Percentiles rank a stretch among this genome's conserved stretches.
These are phyloP conservation scores for Tachina lurida DNA, from an alignment of 2,888 invertebrate species.

Conservation along the genomic window DNA sequence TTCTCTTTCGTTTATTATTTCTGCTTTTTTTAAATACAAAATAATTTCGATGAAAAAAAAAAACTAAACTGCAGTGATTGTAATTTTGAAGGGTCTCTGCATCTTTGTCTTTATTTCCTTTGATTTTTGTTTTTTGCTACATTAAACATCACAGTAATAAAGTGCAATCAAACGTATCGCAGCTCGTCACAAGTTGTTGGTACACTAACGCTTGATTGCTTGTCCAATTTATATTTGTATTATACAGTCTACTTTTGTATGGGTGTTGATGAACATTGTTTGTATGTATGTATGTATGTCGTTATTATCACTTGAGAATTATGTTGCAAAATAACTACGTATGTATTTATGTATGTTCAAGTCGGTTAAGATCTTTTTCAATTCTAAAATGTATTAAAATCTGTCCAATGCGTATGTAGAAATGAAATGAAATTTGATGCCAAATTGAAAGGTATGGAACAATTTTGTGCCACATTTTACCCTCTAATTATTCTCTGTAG, in stretches of 20 bases:
- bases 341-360: background rate
- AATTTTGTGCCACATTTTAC: background rate
- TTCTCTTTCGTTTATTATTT: constrained; percentile 52
- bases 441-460: no score
- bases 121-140: constrained; percentile 36
- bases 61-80: constrained; percentile 35
- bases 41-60: constrained; percentile 29
- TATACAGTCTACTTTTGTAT: background rate
- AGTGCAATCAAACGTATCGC: constrained; percentile 54
- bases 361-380: constrained; percentile 19
- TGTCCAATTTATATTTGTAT: constrained; percentile 39
- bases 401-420: background rate
- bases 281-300: constrained; percentile 1
- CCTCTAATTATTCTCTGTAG: no score
- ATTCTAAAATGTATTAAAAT: constrained; percentile 15
- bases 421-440: background rate
- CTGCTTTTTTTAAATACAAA: constrained; percentile 6
- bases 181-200: constrained; percentile 52
- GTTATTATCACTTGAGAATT: constrained; percentile 21
- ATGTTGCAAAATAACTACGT: constrained; percentile 17
- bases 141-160: constrained; percentile 67
- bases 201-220: constrained; percentile 52
- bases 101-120: constrained; percentile 22
- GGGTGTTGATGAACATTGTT: background rate
- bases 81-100: constrained; percentile 53